These are phyloP conservation scores for Ennomos erosarius DNA, from an alignment of 2,888 invertebrate genomes.

Conservation along the genomic window DNA sequence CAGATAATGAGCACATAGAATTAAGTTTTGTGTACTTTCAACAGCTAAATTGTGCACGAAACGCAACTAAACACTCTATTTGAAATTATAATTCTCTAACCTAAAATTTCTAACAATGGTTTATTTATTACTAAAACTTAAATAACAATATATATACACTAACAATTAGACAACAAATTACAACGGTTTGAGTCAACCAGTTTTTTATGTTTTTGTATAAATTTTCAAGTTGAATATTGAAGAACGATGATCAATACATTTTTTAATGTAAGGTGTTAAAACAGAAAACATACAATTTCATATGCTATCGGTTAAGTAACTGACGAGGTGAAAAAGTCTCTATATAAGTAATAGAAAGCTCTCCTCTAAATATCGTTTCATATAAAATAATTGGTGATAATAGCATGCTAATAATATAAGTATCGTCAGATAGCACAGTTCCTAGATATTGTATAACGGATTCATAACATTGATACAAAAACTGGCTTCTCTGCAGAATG, in stretches of 20 bases:
- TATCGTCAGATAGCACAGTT: constrained; percentile 51
- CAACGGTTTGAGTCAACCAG: no score
- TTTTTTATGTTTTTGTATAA: no score
- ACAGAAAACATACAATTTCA: no score
- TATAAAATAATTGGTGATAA: constrained; percentile 16
- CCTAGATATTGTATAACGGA: constrained; percentile 68
- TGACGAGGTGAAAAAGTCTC: no score
- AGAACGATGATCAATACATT: no score
- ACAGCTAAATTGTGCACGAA: constrained; percentile 45
- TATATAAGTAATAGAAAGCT: background rate
- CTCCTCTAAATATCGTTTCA: constrained; percentile 6
- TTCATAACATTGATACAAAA: constrained; percentile 58
- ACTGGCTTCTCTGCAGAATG: constrained; percentile 45
- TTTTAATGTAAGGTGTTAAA: no score
- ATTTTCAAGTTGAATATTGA: no score
- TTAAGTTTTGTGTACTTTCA: constrained; percentile 50
- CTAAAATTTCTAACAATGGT: constrained; percentile 16
- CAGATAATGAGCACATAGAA: constrained; percentile 38
- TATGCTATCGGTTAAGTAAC: no score
- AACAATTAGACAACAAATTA: constrained; percentile 1
- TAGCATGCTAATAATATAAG: constrained; percentile 23
- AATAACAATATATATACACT: no score
- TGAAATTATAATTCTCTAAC: constrained; percentile 34
- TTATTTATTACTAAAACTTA: no score
- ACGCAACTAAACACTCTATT: constrained; percentile 32